Percentiles rank a stretch among this genome's conserved stretches.
Conservation (phyloP, 2,797 vertebrate species). For the Kryptolebias ocellatus region DNA sequence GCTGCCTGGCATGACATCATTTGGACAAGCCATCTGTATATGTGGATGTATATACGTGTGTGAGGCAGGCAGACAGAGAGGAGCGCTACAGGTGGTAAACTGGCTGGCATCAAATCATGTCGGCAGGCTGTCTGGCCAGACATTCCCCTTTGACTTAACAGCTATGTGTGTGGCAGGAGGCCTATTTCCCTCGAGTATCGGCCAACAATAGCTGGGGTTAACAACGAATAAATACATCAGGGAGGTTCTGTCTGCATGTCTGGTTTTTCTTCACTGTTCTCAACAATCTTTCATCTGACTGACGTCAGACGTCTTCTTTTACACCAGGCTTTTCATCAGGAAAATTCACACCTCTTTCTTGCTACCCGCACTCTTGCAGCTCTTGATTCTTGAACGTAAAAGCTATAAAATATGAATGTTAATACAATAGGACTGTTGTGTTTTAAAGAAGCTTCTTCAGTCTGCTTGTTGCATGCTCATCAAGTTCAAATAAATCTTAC, state of each 20-base stretch:
- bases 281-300: neutral
- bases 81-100: constrained; percentile 60
- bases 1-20: constrained; percentile 52
- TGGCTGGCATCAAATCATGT: constrained; percentile 48
- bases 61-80: constrained; percentile 10
- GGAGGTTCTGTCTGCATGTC: neutral
- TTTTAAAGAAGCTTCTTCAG: too few species aligned
- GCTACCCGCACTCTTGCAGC: neutral
- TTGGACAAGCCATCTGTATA: constrained; percentile 41
- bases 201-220: constrained; percentile 30
- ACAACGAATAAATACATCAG: neutral
- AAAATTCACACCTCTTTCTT: neutral
- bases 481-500: too few species aligned
- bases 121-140: constrained; percentile 48
- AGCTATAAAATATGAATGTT: neutral
- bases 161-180: constrained; percentile 33
- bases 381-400: neutral
- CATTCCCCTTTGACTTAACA: constrained; percentile 50
- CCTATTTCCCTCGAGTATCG: constrained; percentile 27
- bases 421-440: too few species aligned
- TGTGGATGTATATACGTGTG: constrained; percentile 4
- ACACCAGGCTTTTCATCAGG: too few species aligned
- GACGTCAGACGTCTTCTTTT: neutral
- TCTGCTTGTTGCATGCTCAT: too few species aligned
- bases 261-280: neutral